Evolutionary conservation across 2,888 invertebrate species (phyloP), one percentile per base, ranked within the genome.

Genomic region (Tachina lurida): DNA sequence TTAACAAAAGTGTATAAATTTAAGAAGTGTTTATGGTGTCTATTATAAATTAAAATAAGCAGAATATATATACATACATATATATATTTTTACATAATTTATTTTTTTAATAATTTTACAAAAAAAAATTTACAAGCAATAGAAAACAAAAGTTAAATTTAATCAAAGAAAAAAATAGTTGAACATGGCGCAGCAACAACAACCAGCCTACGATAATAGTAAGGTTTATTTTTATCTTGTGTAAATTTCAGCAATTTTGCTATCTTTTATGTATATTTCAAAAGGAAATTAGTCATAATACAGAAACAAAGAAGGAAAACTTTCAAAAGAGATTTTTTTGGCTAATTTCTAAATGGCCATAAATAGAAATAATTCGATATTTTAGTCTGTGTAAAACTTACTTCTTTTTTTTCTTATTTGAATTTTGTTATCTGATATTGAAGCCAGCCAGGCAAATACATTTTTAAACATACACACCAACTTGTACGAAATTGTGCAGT

Each of bases 161-260:
- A 45, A 74, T 19, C 2, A n/a, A 39, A 17, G 43, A 45, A 52
- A 77, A 39, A 60, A 31, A n/a, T n/a, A 60, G 47, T 62, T 49
- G 76, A 84, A 87, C 87, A 91, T 91, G 91, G 91, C 91, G 76
- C 91, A 91, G 89, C 91, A 90, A 80, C 91, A 91, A 88, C 88
- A 88, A 89, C 91, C 90, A 87, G 91, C 90, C 78, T 91, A 91
- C 84, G 88, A 90, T 88, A 91, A 91, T 86, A 91, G 91, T 91
- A 88, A 91, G 91, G 89, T 86, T 83, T 83, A 75, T 82, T 81
- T 73, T 73, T 77, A 77, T 63, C 70, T 74, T 68, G 43, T 54
- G 70, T 54, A 39, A 58, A 60, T 47, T 60, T 52, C n/a, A 3
- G 10, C 63, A 63, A 45, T 17, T 49, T 75, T 71, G 31, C 39